Conservation (phyloP, 2,888 invertebrate genomes). For the Hemistola chrysoprasaria region DNA sequence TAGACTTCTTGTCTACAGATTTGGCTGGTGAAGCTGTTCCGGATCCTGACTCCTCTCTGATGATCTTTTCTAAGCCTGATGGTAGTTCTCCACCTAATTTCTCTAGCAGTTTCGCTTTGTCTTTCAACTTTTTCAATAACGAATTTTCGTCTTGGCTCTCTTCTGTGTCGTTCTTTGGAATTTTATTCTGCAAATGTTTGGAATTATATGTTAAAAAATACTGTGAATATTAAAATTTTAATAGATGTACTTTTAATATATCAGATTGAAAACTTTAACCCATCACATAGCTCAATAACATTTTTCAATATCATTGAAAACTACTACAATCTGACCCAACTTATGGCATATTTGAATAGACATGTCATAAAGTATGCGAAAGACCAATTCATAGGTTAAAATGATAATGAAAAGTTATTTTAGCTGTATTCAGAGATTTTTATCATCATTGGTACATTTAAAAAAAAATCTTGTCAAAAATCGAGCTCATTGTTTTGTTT, state of each 20-base stretch:
- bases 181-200: slow-evolving; percentile 35
- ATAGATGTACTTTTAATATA: slow-evolving; percentile 1
- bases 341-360: slow-evolving; percentile 37
- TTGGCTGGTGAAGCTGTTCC: slow-evolving; percentile 44
- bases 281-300: slow-evolving; percentile 62
- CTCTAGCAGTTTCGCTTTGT: slow-evolving; percentile 76
- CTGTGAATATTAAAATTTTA: not conserved
- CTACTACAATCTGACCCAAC: slow-evolving; percentile 24
- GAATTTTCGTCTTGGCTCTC: slow-evolving; percentile 63
- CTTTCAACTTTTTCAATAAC: slow-evolving; percentile 65
- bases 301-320: slow-evolving; percentile 40
- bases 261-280: slow-evolving; percentile 81
- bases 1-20: slow-evolving; percentile 34
- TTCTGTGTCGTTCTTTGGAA: slow-evolving; percentile 45
- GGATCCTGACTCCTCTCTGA: slow-evolving; percentile 54
- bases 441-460: slow-evolving; percentile 51
- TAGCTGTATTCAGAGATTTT: slow-evolving; percentile 51
- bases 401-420: slow-evolving; percentile 44
- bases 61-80: slow-evolving; percentile 69
- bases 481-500: no score
- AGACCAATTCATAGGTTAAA: slow-evolving; percentile 15
- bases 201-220: no score
- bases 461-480: not conserved
- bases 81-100: slow-evolving; percentile 80
- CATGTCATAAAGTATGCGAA: slow-evolving; percentile 36